These are phyloP conservation scores for Euphonia xanthogaster DNA, from an alignment of 2,797 vertebrate genomes.

Conservation along the genomic window DNA sequence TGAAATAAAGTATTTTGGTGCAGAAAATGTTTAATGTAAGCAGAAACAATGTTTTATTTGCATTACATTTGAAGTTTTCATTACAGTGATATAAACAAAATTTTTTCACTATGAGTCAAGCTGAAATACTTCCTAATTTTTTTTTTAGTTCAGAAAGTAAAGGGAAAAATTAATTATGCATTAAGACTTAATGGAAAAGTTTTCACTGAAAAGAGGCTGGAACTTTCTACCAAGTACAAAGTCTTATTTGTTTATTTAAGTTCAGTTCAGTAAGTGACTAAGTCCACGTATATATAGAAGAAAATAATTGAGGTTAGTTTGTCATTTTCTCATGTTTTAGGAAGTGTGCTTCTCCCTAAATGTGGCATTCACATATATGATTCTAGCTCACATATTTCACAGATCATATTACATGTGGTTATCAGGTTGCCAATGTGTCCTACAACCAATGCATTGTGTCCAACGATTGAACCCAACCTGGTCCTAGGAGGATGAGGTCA, in stretches of 20 bases:
- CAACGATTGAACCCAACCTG: background rate
- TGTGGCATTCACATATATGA: background rate
- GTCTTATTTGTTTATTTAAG: background rate
- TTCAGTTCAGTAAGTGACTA: background rate
- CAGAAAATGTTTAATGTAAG: background rate
- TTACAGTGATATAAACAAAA: background rate
- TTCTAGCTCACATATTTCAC: background rate
- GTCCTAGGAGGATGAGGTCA: background rate
- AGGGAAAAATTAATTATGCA: background rate
- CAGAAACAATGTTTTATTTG: background rate
- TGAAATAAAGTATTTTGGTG: background rate
- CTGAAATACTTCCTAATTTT: background rate
- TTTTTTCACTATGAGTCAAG: background rate
- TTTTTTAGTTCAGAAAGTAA: background rate
- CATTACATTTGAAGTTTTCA: background rate
- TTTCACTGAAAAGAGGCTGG: background rate
- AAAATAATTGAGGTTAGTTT: background rate
- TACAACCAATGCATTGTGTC: background rate
- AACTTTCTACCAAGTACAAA: background rate
- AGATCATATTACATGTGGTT: rapidly evolving
- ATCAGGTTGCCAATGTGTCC: background rate
- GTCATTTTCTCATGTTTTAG: background rate
- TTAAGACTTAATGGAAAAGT: background rate
- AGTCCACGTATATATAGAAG: background rate
- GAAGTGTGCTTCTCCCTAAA: background rate